phyloP scores from a whole-genome alignment of 2,888 invertebrate genomes.

The Horisme vitalbata region DNA sequence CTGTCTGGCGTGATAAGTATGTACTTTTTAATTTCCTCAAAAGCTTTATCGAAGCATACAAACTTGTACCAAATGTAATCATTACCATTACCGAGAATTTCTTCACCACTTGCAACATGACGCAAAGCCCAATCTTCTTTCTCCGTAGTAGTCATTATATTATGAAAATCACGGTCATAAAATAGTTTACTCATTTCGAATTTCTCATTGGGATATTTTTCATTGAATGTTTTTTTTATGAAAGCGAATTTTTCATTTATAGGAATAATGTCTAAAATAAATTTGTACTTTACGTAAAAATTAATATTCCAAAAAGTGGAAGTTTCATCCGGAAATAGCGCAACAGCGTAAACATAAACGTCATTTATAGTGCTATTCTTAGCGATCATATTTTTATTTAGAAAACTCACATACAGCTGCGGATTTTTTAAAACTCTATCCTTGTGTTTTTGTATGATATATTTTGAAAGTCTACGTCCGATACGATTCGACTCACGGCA shows the following conservation, averaged over 20 bases:
- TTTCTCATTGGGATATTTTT: slow-evolving; percentile 36
- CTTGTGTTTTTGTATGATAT: slow-evolving; percentile 53
- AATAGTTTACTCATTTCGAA: slow-evolving; percentile 40
- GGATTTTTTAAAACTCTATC: slow-evolving; percentile 46
- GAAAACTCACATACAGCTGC: slow-evolving; percentile 41
- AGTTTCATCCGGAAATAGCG: slow-evolving; percentile 40
- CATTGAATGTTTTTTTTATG: slow-evolving; percentile 38
- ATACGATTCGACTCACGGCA: slow-evolving; percentile 17
- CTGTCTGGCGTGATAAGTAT: slow-evolving; percentile 9
- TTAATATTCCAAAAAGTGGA: slow-evolving; percentile 46
- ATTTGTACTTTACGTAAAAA: slow-evolving; percentile 40
- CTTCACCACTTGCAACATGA: slow-evolving; percentile 36
- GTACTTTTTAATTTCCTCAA: slow-evolving; percentile 37
- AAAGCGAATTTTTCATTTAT: slow-evolving; percentile 35
- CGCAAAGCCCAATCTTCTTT: slow-evolving; percentile 44
- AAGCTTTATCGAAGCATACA: slow-evolving; percentile 40
- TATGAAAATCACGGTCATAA: slow-evolving; percentile 25
- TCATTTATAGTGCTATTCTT: slow-evolving; percentile 45
- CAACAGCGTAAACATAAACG: slow-evolving; percentile 43
- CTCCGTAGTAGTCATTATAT: slow-evolving; percentile 37
- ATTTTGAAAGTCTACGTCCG: slow-evolving; percentile 46
- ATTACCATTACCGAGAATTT: slow-evolving; percentile 38
- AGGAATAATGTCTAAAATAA: slow-evolving; percentile 48
- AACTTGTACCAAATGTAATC: slow-evolving; percentile 48
- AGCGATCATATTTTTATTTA: slow-evolving; percentile 40